Evolutionary conservation across 1,140 invertebrate genomes (phyloP), one percentile per base, ranked within the genome.

Genomic region (Micrasema minimum): DNA sequence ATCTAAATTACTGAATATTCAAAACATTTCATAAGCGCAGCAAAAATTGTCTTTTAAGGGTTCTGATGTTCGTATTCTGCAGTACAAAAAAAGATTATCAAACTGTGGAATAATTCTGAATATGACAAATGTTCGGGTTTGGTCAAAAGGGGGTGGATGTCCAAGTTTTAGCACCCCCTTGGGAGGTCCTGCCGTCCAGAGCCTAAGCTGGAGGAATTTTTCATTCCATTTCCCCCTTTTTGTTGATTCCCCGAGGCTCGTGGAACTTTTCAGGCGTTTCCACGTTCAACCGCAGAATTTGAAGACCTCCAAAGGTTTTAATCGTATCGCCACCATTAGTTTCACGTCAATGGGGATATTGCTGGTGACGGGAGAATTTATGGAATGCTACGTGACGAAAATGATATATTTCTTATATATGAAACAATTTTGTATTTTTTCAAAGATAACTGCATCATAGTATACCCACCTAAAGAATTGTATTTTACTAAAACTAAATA

Each of bases 51-150:
- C n/a, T n/a, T n/a, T n/a, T n/a, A n/a, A n/a, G n/a, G n/a, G n/a
- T n/a, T n/a, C n/a, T n/a, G n/a, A n/a, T n/a, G n/a, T n/a, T n/a
- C n/a, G n/a, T n/a, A n/a, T n/a, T n/a, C n/a, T n/a, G n/a, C n/a
- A n/a, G n/a, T n/a, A n/a, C n/a, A n/a, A n/a, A n/a, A 59, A 59
- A 59, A 59, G 18, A 26, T 6, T 12, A 59, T 59, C 55, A 51
- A 66, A 23, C 22, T 45, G 20, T 7, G 41, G 20, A 48, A 69
- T 69, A 69, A 59, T 64, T 64, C 18, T 31, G 69, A 71, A 75
- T 75, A 75, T 75, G 73, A 75, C 73, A 75, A 75, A 75, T 57
- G 73, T 70, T 61, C 55, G 46, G 41, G 22, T 31, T 53, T 67
- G 73, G 73, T 72, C 73, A 75, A 61, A 50, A 48, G 53, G 45